These are phyloP conservation scores for Pseudolaguvia tuberculata DNA, from an alignment of 2,113 vertebrate genomes.

Conservation along the genomic window DNA sequence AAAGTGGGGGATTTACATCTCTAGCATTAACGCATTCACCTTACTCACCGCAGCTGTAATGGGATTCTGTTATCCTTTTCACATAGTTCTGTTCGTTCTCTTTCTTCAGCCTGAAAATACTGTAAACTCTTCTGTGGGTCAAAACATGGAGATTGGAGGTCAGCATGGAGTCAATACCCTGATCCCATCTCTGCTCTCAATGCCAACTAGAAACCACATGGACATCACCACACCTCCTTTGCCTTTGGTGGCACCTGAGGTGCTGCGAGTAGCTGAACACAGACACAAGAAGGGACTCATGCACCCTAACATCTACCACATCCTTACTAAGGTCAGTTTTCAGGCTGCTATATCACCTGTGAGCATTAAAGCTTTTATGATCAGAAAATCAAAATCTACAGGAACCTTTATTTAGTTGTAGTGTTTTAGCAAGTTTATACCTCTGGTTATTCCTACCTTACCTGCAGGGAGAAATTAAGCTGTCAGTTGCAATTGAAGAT, in stretches of 20 bases:
- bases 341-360: neutral
- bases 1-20: slow-evolving; percentile 69
- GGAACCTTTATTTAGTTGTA: neutral
- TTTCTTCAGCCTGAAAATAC: slow-evolving; percentile 73
- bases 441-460: slow-evolving; percentile 12
- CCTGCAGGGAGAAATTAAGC: slow-evolving; percentile 90
- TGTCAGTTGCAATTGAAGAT: slow-evolving; percentile 93
- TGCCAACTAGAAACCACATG: slow-evolving; percentile 97
- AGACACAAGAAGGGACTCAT: slow-evolving; percentile 93
- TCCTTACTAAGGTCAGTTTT: slow-evolving; percentile 84
- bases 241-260: slow-evolving; percentile 85
- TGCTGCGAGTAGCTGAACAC: slow-evolving; percentile 90
- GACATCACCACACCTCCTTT: slow-evolving; percentile 92
- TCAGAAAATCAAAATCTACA: too few relatives aligned
- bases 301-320: slow-evolving; percentile 94
- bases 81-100: neutral
- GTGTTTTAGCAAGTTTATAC: neutral
- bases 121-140: slow-evolving; percentile 72
- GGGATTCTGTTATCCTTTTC: neutral
- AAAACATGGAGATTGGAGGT: slow-evolving; percentile 70
- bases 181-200: slow-evolving; percentile 90
- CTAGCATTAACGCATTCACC: neutral
- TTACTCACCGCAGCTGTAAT: neutral
- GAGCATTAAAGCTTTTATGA: neutral
- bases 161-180: slow-evolving; percentile 73